Evolutionary conservation across 2,888 invertebrate species (phyloP).

Genomic region (Plutella xylostella): DNA sequence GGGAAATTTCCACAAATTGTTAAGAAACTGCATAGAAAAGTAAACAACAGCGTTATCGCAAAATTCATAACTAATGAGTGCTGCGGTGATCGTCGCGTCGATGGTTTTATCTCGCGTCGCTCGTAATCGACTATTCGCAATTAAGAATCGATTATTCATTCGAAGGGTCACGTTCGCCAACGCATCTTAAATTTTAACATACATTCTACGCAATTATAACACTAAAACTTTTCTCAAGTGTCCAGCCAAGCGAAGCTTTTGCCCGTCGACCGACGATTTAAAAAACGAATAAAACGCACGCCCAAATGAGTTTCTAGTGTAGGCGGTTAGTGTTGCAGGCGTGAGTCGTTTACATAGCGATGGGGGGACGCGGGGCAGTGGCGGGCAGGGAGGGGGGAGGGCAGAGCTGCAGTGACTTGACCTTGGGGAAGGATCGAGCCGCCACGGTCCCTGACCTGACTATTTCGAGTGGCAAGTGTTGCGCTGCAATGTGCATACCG

Average conservation of each 20-base stretch:
- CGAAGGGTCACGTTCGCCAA: slow-evolving; percentile 54
- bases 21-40: not conserved
- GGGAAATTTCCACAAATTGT: not conserved
- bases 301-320: not conserved
- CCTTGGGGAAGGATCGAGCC: slow-evolving; percentile 67
- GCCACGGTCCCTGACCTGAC: slow-evolving; percentile 69
- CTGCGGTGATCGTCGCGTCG: slow-evolving; percentile 41
- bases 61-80: slow-evolving; percentile 34
- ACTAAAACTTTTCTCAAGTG: too few relatives aligned
- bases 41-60: slow-evolving; percentile 33
- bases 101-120: slow-evolving; percentile 49
- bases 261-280: too few relatives aligned
- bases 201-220: too few relatives aligned
- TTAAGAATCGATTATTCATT: slow-evolving; percentile 61
- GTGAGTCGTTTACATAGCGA: slow-evolving; percentile 14
- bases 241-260: too few relatives aligned
- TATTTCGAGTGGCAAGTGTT: slow-evolving; percentile 66
- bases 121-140: slow-evolving; percentile 57
- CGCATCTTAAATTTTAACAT: slow-evolving; percentile 23
- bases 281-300: too few relatives aligned
- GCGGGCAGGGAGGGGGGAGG: slow-evolving; percentile 25
- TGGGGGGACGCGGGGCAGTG: slow-evolving; percentile 21
- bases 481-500: slow-evolving; percentile 66
- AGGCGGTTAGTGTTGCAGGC: not conserved
- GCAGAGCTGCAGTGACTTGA: slow-evolving; percentile 53